These are phyloP conservation scores for Glaucidium brasilianum DNA, from an alignment of 2,113 vertebrate genomes.

Conservation along the genomic window DNA sequence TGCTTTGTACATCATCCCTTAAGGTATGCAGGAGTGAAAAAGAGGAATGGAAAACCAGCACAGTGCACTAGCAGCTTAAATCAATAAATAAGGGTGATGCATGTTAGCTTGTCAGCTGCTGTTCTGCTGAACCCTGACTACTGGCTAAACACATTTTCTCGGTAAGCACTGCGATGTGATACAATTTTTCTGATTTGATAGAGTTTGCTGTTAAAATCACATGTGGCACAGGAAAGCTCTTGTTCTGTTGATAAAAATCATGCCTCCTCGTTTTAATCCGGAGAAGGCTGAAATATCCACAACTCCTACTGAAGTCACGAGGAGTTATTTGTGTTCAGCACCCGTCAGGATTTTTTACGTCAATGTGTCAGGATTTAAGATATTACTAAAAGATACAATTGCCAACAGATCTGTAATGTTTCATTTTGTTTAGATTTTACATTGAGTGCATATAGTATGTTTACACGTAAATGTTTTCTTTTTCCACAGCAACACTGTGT, in stretches of 20 bases:
- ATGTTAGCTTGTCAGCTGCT: conserved; percentile 6
- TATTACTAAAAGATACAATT: neutral
- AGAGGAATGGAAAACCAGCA: neutral
- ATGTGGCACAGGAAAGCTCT: neutral
- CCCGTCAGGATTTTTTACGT: neutral
- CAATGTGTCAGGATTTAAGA: neutral
- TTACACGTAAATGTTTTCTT: neutral
- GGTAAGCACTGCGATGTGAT: neutral
- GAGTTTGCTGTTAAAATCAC: conserved; percentile 27
- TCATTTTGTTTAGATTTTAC: neutral
- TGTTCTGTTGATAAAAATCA: neutral
- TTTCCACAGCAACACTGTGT: neutral
- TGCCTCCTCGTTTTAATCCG: neutral
- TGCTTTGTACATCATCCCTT: neutral
- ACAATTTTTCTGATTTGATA: neutral
- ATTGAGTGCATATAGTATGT: neutral
- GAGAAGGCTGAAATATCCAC: neutral
- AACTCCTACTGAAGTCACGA: neutral
- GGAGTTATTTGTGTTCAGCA: neutral
- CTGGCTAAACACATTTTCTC: neutral
- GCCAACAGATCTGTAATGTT: neutral
- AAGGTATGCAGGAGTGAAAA: neutral
- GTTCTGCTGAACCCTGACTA: neutral
- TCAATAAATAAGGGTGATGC: conserved; percentile 10
- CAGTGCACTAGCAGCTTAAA: neutral